These are phyloP conservation scores for Diploscapter pachys DNA, from an alignment of 1,140 invertebrate genomes.

Conservation along the genomic window DNA sequence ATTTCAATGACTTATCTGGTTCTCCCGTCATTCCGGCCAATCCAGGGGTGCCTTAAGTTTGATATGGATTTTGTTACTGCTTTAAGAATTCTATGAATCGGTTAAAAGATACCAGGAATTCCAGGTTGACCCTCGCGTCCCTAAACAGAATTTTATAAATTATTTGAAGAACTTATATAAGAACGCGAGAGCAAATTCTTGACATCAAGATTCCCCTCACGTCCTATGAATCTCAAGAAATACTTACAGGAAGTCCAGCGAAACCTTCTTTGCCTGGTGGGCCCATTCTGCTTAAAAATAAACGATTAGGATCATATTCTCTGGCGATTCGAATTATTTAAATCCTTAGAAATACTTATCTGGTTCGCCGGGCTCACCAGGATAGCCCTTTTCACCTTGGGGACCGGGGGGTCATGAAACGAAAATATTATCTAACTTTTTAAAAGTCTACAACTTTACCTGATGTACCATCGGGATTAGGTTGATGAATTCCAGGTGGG, in stretches of 20 bases:
- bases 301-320: no score
- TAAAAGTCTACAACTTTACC: conserved; percentile 11
- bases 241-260: conserved; percentile 25
- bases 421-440: no score
- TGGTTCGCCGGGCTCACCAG: conserved; percentile 30
- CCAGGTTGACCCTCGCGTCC: conserved; percentile 29
- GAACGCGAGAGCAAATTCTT: no score
- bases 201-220: no score
- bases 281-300: no score
- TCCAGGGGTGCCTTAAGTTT: conserved; percentile 32
- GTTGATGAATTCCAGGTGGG: conserved; percentile 33
- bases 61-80: no score
- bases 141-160: neutral
- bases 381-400: conserved; percentile 36
- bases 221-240: no score
- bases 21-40: conserved; percentile 43
- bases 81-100: no score
- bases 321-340: no score
- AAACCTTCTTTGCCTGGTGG: no score
- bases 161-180: neutral
- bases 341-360: neutral
- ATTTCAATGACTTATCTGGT: conserved; percentile 34
- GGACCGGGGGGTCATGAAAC: conserved; percentile 36
- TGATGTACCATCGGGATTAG: conserved; percentile 27
- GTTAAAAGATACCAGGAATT: conserved; percentile 20